A percentile compares a stretch with the other conserved stretches of the same genome.
Evolutionary conservation across 2,797 vertebrate species (phyloP).

Genomic region (Champsocephalus gunnari): DNA sequence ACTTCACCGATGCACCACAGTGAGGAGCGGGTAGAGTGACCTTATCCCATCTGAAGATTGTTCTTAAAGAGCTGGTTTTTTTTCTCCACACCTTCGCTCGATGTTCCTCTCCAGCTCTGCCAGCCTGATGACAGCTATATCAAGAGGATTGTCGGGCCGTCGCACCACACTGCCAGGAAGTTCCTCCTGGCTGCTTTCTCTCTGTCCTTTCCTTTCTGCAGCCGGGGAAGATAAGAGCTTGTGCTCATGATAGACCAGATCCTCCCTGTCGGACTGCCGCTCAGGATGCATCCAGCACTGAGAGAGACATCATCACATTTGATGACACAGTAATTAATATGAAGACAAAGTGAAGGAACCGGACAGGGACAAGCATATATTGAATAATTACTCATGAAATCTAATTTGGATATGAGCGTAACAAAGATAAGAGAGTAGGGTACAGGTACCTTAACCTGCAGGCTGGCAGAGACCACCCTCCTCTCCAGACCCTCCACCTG

Average conservation of each 20-base stretch:
- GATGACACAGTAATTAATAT: slow-evolving; percentile 9
- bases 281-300: slow-evolving; percentile 96
- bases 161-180: slow-evolving; percentile 82
- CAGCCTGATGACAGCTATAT: slow-evolving; percentile 96
- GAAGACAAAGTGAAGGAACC: background rate
- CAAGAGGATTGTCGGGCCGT: slow-evolving; percentile 94
- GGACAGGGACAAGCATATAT: background rate
- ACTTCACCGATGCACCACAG: slow-evolving; percentile 92
- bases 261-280: slow-evolving; percentile 92
- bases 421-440: background rate
- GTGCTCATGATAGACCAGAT: slow-evolving; percentile 96
- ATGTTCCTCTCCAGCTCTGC: slow-evolving; percentile 98
- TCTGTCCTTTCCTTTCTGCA: slow-evolving; percentile 76
- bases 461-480: slow-evolving; percentile 91
- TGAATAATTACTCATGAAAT: slow-evolving; percentile 2
- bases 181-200: slow-evolving; percentile 82
- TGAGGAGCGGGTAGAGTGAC: slow-evolving; percentile 93
- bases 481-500: slow-evolving; percentile 95
- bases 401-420: background rate
- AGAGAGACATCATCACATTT: slow-evolving; percentile 14
- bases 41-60: slow-evolving; percentile 94
- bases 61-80: slow-evolving; percentile 89
- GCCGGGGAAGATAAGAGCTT: slow-evolving; percentile 86
- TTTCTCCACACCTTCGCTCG: slow-evolving; percentile 96
- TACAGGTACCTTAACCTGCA: slow-evolving; percentile 91